phyloP scores from a whole-genome alignment of 2,797 vertebrate genomes.

The Sebastes iracundus region DNA sequence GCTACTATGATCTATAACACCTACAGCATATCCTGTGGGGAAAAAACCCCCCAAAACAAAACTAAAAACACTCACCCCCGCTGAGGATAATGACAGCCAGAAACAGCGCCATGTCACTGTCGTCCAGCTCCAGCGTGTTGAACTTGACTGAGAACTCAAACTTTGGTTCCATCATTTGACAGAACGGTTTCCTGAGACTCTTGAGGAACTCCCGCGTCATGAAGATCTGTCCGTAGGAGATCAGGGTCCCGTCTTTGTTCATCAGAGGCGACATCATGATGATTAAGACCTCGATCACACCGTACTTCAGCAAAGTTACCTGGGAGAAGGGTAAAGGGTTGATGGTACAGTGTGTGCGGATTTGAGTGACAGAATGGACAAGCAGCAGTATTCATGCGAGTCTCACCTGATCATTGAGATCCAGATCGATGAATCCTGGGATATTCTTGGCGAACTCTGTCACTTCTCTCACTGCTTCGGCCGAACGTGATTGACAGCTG shows the following conservation, averaged over 20 bases:
- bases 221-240: constrained; percentile 97
- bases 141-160: constrained; percentile 99
- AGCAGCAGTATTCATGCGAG: neutral
- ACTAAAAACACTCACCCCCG: constrained; percentile 87
- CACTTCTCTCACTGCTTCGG: constrained; percentile 95
- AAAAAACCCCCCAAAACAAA: accelerated
- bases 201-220: constrained; percentile 99
- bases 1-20: neutral
- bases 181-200: constrained; percentile 95
- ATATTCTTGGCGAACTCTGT: constrained; percentile 98
- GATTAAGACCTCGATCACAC: constrained; percentile 96
- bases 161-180: constrained; percentile 98
- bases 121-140: constrained; percentile 96
- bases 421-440: constrained; percentile 93
- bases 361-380: neutral
- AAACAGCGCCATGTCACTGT: constrained; percentile 97
- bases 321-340: constrained; percentile 63
- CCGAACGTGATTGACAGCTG: constrained; percentile 95
- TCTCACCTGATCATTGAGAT: constrained; percentile 94
- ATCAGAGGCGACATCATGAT: constrained; percentile 97
- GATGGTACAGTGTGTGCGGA: neutral
- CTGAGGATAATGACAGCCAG: constrained; percentile 98
- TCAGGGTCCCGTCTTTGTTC: constrained; percentile 98
- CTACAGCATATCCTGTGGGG: neutral
- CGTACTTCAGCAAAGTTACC: constrained; percentile 95